A percentile compares a stretch with the other conserved stretches of the same genome.
These are phyloP conservation scores for Archocentrus centrarchus DNA, from an alignment of 2,113 vertebrate species.

Conservation along the genomic window DNA sequence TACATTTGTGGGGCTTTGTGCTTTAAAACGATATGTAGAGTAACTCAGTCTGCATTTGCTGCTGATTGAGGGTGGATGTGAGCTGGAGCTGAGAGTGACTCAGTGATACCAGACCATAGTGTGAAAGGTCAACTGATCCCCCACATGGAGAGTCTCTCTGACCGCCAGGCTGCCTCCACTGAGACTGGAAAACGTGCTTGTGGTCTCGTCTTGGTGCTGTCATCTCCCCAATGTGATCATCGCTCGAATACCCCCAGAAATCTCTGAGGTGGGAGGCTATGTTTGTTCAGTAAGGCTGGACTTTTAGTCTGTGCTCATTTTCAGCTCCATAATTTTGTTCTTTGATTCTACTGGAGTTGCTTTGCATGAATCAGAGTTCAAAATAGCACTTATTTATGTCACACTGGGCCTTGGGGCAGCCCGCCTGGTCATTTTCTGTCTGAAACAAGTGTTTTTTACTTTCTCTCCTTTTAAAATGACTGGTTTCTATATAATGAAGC, in stretches of 20 bases:
- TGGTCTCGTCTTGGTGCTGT: background rate
- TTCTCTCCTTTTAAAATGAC: no score
- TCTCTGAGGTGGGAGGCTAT: rapidly evolving
- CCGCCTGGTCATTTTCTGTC: background rate
- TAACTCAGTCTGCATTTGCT: background rate
- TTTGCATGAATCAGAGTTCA: background rate
- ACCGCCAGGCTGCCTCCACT: background rate
- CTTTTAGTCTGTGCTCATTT: background rate
- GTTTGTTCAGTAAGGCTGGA: background rate
- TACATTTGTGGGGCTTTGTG: background rate
- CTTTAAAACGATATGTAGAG: background rate
- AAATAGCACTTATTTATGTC: background rate
- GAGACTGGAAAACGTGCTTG: conserved; percentile 13
- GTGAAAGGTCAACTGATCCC: conserved; percentile 44
- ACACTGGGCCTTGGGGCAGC: background rate
- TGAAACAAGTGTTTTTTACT: background rate
- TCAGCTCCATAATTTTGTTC: background rate
- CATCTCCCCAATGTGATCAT: background rate
- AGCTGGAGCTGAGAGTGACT: conserved; percentile 1
- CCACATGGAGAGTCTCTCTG: conserved; percentile 25
- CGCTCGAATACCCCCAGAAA: background rate
- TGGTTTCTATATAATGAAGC: background rate
- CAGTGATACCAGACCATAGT: background rate
- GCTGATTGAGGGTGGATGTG: conserved; percentile 22
- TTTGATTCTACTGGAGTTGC: background rate